Evolutionary conservation across 2,888 invertebrate genomes (phyloP).

Genomic region (Esperia sulphurella): DNA sequence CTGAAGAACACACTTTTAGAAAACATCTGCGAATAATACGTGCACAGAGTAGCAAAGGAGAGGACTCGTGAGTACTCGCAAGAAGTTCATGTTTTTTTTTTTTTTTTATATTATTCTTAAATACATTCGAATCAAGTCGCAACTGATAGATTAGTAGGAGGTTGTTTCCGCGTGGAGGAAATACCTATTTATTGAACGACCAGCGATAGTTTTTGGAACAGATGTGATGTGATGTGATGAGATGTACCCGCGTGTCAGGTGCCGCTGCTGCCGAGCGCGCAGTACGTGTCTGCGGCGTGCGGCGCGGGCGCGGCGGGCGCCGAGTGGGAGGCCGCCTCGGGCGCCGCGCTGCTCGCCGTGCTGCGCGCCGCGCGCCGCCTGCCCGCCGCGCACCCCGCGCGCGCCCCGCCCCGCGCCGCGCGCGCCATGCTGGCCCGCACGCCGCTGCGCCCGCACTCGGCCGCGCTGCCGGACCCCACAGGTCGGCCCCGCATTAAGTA

Average conservation of each 20-base stretch:
- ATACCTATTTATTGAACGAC: no score
- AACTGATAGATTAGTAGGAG: no score
- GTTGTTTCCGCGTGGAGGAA: no score
- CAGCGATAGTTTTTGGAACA: no score
- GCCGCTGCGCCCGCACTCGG: conserved; percentile 49
- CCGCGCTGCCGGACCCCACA: conserved; percentile 40
- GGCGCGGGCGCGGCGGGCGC: conserved; percentile 26
- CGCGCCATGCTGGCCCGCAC: conserved; percentile 25
- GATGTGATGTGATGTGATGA: no score
- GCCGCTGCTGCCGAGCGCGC: conserved; percentile 23
- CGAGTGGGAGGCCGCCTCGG: conserved; percentile 14
- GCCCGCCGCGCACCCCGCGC: conserved; percentile 26
- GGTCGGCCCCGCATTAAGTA: conserved; percentile 19
- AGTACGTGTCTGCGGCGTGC: conserved; percentile 23
- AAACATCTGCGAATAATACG: no score
- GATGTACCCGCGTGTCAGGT: background rate
- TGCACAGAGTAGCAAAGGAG: no score
- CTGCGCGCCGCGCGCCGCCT: conserved; percentile 25
- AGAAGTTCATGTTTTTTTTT: no score
- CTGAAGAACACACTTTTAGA: no score
- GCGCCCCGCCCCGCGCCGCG: conserved; percentile 15
- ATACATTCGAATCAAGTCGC: no score
- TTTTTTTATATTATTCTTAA: no score
- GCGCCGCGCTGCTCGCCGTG: conserved; percentile 13
- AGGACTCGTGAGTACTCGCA: no score